phyloP scores from a whole-genome alignment of 1,140 invertebrate species.

The Drosophila orena region DNA sequence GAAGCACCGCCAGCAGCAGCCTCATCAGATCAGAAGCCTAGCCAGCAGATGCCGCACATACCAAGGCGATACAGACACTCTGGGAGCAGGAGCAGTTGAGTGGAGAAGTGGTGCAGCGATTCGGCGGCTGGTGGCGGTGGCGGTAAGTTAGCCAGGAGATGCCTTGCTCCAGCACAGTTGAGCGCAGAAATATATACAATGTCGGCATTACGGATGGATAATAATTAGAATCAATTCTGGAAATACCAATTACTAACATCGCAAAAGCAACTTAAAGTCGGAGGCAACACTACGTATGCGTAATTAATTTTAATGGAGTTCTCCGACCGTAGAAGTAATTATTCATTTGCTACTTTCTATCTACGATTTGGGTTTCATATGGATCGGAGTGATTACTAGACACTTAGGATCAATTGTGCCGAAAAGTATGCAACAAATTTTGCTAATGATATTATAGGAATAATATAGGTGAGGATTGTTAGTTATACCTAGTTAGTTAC shows the following conservation, averaged over 20 bases:
- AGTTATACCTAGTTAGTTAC: too few species aligned
- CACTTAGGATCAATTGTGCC: neutral
- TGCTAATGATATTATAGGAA: too few species aligned
- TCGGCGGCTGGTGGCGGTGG: conserved; percentile 5
- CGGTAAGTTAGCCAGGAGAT: conserved; percentile 18
- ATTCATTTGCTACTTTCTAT: neutral
- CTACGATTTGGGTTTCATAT: neutral
- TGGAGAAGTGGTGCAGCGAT: conserved; percentile 27
- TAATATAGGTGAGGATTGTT: too few species aligned
- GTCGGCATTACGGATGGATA: too few species aligned
- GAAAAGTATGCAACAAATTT: neutral
- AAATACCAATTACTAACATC: too few species aligned
- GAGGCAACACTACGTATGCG: neutral
- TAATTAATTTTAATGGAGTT: neutral
- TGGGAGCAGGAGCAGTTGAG: conserved; percentile 63
- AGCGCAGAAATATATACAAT: neutral
- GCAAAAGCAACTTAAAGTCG: too few species aligned
- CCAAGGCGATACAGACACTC: conserved; percentile 79
- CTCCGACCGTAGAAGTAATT: neutral
- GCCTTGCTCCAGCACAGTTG: conserved; percentile 18
- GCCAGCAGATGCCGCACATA: conserved; percentile 80
- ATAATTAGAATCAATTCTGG: too few species aligned
- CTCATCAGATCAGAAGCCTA: conserved; percentile 75
- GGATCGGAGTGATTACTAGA: neutral
- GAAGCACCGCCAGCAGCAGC: conserved; percentile 21